Evolutionary conservation across 1,140 invertebrate genomes (phyloP).

Genomic region (Nebria ingens): DNA sequence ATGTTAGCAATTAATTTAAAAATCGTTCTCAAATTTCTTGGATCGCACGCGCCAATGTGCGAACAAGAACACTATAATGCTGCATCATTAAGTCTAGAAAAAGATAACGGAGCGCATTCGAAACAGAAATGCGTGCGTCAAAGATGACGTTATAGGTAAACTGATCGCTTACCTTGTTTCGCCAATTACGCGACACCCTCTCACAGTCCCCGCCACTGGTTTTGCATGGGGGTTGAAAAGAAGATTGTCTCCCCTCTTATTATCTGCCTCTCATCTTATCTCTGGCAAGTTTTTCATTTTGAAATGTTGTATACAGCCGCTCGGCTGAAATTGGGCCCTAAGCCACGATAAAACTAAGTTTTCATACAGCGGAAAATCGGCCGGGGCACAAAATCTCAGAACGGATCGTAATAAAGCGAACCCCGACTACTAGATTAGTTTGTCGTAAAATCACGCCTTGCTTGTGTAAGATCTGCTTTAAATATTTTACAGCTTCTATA

Average conservation of each 20-base stretch:
- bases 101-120: too few species aligned
- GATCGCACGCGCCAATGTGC: not conserved
- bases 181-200: too few species aligned
- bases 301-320: constrained; percentile 1
- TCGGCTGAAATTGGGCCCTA: not conserved
- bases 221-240: too few species aligned
- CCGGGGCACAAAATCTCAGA: not conserved
- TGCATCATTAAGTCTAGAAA: too few species aligned
- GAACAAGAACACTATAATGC: not conserved
- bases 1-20: constrained; percentile 7
- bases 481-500: too few species aligned
- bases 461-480: too few species aligned
- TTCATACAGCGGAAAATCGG: not conserved
- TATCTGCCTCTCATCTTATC: constrained; percentile 1
- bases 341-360: constrained; percentile 9
- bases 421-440: constrained; percentile 5
- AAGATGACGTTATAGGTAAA: too few species aligned
- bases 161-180: too few species aligned
- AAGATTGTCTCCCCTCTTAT: not conserved
- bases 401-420: not conserved
- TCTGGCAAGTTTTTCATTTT: constrained; percentile 7
- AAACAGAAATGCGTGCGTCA: too few species aligned
- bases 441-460: constrained; percentile 1
- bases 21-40: constrained; percentile 8
- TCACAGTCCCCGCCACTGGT: not conserved